phyloP scores from a whole-genome alignment of 2,797 vertebrate species.

The Danionella dracula region DNA sequence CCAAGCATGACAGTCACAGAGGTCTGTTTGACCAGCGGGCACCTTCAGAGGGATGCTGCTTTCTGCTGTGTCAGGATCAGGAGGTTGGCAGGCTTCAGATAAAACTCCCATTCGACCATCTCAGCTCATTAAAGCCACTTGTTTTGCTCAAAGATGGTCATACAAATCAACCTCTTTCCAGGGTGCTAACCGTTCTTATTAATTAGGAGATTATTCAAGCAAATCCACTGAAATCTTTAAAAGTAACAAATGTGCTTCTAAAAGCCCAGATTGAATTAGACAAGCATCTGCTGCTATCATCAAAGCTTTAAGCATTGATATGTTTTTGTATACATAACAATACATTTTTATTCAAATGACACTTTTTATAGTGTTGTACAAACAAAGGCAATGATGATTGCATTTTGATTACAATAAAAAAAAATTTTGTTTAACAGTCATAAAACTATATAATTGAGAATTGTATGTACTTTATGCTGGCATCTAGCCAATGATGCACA shows the following conservation, averaged over 20 bases:
- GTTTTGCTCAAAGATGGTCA: slow-evolving; percentile 13
- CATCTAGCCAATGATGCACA: too few species aligned
- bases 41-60: slow-evolving; percentile 20
- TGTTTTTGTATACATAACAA: too few species aligned
- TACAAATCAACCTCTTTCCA: neutral
- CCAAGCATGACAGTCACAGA: slow-evolving; percentile 25
- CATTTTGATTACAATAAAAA: too few species aligned
- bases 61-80: slow-evolving; percentile 33
- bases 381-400: too few species aligned
- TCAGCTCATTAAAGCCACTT: slow-evolving; percentile 14
- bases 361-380: too few species aligned
- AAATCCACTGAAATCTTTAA: neutral
- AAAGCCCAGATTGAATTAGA: too few species aligned
- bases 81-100: slow-evolving; percentile 14
- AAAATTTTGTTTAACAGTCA: too few species aligned
- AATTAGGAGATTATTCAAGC: slow-evolving; percentile 1
- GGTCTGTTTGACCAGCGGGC: slow-evolving; percentile 21
- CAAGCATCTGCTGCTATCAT: too few species aligned
- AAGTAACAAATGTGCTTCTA: neutral
- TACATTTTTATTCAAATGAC: too few species aligned
- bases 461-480: too few species aligned
- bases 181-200: slow-evolving; percentile 6
- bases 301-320: too few species aligned
- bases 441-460: too few species aligned
- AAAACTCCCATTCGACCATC: slow-evolving; percentile 6